phyloP scores from a whole-genome alignment of 2,797 vertebrate genomes.

The Enteromius trimaculatus region DNA sequence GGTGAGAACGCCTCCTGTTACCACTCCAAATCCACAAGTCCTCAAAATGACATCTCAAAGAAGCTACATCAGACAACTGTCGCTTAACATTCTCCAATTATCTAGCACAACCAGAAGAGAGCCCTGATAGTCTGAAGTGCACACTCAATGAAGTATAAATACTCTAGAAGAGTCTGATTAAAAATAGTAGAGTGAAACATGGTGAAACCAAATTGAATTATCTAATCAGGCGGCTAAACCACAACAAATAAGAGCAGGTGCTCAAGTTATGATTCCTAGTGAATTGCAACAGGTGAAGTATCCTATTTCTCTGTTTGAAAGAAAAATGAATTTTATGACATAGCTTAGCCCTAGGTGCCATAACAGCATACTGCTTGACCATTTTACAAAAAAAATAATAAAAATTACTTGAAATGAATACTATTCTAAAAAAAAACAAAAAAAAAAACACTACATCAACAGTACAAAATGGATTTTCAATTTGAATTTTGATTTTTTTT shows the following conservation, averaged over 20 bases:
- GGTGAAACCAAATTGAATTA: neutral
- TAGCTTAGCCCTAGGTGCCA: neutral
- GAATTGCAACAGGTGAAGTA: neutral
- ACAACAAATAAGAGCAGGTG: slow-evolving; percentile 2
- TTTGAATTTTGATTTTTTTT: neutral
- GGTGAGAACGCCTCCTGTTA: slow-evolving; percentile 20
- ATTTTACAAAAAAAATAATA: too few species aligned
- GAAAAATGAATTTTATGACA: neutral
- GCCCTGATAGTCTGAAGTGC: slow-evolving; percentile 25
- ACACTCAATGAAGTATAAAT: slow-evolving; percentile 21
- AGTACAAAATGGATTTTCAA: neutral
- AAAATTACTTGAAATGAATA: neutral
- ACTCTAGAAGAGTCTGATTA: slow-evolving; percentile 5
- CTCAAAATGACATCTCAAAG: slow-evolving; percentile 24
- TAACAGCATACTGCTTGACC: neutral
- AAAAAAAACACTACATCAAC: neutral
- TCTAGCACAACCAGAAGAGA: slow-evolving; percentile 27
- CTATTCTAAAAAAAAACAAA: neutral
- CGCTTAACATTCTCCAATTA: slow-evolving; percentile 45
- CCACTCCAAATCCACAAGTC: slow-evolving; percentile 22
- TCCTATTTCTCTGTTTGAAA: slow-evolving; percentile 20
- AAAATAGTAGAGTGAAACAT: neutral
- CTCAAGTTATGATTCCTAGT: neutral
- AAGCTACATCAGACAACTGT: slow-evolving; percentile 34
- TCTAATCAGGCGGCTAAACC: neutral